These are phyloP conservation scores for Cyphomyrmex costatus DNA, from an alignment of 1,140 invertebrate species.

Conservation along the genomic window DNA sequence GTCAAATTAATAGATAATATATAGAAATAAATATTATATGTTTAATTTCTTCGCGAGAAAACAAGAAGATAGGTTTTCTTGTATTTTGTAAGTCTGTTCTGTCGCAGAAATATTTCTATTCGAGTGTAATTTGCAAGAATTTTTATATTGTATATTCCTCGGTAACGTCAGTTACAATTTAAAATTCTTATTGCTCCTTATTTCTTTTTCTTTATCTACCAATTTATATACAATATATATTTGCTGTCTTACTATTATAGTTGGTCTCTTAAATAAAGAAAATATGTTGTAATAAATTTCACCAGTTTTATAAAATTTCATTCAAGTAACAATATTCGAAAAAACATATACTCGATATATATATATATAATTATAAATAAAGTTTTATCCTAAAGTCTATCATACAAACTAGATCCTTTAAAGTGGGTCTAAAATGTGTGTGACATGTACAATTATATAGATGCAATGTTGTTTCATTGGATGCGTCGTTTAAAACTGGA, in stretches of 20 bases:
- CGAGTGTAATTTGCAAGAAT: too few relatives aligned
- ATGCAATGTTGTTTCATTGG: background rate
- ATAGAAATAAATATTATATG: too few relatives aligned
- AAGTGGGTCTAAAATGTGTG: background rate
- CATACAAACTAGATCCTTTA: background rate
- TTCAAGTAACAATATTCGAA: background rate
- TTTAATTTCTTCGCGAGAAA: too few relatives aligned
- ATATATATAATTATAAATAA: conserved; percentile 3
- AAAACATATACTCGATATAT: background rate
- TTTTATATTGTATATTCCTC: too few relatives aligned
- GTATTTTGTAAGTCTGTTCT: too few relatives aligned
- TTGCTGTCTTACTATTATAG: background rate
- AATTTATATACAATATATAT: too few relatives aligned
- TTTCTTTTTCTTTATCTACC: background rate
- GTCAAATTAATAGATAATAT: too few relatives aligned
- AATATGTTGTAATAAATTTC: background rate
- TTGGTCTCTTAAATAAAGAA: background rate
- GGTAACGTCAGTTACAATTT: too few relatives aligned
- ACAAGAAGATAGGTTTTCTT: too few relatives aligned
- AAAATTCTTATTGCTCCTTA: background rate
- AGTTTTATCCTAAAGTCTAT: background rate
- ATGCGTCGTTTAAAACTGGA: conserved; percentile 19
- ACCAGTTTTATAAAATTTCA: too few relatives aligned
- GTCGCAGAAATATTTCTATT: too few relatives aligned
- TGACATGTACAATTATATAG: background rate